These are phyloP conservation scores for Neoitamus cyanurus DNA, from an alignment of 2,888 invertebrate genomes.

Conservation along the genomic window DNA sequence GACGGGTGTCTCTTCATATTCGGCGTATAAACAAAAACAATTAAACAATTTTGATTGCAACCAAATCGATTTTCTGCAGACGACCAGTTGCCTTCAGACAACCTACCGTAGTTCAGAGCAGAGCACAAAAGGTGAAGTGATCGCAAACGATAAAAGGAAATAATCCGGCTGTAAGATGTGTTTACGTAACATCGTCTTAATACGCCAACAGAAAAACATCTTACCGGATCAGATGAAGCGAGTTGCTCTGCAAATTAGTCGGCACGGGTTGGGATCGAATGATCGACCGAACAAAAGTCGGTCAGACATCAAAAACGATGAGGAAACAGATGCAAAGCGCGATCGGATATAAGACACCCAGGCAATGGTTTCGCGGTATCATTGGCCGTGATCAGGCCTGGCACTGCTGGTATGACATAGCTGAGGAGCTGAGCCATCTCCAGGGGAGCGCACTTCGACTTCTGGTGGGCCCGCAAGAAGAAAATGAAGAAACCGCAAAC, in stretches of 20 bases:
- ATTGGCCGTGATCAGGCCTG: not conserved
- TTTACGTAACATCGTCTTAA: constrained; percentile 26
- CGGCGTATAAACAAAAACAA: not conserved
- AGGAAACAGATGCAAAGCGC: constrained; percentile 27
- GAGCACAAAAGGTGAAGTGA: not conserved
- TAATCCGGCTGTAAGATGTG: not conserved
- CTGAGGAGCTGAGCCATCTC: not conserved
- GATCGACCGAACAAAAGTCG: constrained; percentile 12
- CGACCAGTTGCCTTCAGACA: not conserved
- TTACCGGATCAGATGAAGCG: not conserved
- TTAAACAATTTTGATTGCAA: not conserved
- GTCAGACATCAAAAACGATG: constrained; percentile 21
- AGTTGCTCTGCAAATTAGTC: constrained; percentile 8
- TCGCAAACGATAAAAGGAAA: not conserved
- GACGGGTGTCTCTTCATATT: not conserved
- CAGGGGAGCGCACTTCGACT: not conserved
- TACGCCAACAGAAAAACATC: not conserved
- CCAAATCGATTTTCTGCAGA: not conserved
- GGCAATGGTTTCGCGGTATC: not conserved
- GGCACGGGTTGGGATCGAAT: not conserved
- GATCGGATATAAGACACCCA: constrained; percentile 27
- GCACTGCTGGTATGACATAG: not conserved
- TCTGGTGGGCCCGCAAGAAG: not conserved
- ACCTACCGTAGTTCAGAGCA: not conserved
- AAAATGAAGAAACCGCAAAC: constrained; percentile 31